Evolutionary conservation across 2,797 vertebrate species (phyloP).

Genomic region (Arremon aurantiirostris): DNA sequence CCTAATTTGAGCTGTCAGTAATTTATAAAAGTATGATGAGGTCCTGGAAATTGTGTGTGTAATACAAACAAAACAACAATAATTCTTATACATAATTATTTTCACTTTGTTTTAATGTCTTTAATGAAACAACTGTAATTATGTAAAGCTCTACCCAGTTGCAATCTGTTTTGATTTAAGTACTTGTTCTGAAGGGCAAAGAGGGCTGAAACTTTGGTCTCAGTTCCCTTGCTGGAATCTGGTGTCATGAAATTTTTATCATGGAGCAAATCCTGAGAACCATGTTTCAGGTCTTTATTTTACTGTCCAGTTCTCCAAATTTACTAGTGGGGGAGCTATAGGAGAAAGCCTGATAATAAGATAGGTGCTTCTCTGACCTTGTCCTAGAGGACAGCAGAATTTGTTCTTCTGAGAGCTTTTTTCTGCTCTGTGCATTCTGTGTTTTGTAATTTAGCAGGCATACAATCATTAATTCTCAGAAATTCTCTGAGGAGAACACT

Average conservation of each 20-base stretch:
- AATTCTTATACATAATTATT: not conserved
- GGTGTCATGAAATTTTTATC: not conserved
- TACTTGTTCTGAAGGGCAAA: not conserved
- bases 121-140: not conserved
- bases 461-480: not conserved
- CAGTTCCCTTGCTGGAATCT: not conserved
- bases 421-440: not conserved
- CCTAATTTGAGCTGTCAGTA: not conserved
- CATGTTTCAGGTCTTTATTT: not conserved
- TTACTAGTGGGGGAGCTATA: not conserved
- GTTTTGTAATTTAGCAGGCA: not conserved
- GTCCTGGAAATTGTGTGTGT: not conserved
- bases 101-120: not conserved
- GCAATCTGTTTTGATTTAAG: not conserved
- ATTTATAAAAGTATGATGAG: not conserved
- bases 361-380: not conserved
- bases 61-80: not conserved
- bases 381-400: not conserved
- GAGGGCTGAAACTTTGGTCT: not conserved
- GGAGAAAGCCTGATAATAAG: not conserved
- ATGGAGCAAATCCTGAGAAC: not conserved
- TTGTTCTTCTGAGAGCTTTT: not conserved
- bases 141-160: not conserved
- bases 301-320: not conserved
- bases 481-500: not conserved